phyloP scores from a whole-genome alignment of 2,888 invertebrate species.

The Leptura quadrifasciata region DNA sequence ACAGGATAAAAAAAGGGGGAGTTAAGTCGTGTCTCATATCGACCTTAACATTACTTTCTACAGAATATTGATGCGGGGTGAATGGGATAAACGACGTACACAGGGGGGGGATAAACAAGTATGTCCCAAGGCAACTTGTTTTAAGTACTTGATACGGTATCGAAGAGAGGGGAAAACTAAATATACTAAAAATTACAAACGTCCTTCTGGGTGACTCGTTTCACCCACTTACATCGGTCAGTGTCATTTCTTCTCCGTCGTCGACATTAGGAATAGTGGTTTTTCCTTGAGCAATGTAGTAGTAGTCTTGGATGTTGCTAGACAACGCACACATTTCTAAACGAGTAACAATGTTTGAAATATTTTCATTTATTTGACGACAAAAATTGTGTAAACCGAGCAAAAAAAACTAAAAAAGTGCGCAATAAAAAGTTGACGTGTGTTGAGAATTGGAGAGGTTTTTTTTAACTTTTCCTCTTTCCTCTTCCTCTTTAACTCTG shows the following conservation, averaged over 20 bases:
- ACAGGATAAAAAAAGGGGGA: conserved; percentile 41
- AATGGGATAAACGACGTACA: background rate
- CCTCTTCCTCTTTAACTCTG: too few relatives aligned
- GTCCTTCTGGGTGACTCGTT: conserved; percentile 41
- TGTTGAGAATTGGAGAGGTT: too few relatives aligned
- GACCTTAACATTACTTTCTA: conserved; percentile 31
- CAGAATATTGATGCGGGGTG: background rate
- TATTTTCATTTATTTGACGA: background rate
- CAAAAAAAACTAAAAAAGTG: too few relatives aligned
- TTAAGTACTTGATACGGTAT: background rate
- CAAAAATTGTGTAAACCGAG: too few relatives aligned
- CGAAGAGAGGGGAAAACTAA: background rate
- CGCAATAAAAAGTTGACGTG: too few relatives aligned
- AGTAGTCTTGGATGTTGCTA: conserved; percentile 94
- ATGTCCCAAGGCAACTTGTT: conserved; percentile 10
- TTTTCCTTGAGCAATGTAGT: conserved; percentile 98
- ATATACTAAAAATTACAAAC: conserved; percentile 29
- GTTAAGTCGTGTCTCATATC: conserved; percentile 41
- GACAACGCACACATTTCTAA: conserved; percentile 87
- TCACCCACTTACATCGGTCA: conserved; percentile 90
- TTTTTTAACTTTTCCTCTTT: too few relatives aligned
- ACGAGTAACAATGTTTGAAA: conserved; percentile 8
- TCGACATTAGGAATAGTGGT: conserved; percentile 96
- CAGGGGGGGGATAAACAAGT: background rate
- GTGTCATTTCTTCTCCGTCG: conserved; percentile 93